phyloP scores from a whole-genome alignment of 2,888 invertebrate species.

The Hoplodrina blanda region DNA sequence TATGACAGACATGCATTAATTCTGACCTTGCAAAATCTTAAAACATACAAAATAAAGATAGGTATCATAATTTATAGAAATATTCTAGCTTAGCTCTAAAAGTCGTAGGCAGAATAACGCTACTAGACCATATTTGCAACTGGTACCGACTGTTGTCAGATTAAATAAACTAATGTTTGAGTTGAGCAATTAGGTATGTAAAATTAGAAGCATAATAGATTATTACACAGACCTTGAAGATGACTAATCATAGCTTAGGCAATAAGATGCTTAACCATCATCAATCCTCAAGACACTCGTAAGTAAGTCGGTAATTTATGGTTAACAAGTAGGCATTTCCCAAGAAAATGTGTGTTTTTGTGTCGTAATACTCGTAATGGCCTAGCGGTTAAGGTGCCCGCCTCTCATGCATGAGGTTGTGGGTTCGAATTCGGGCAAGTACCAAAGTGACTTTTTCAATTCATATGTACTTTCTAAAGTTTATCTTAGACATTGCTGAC shows the following conservation, averaged over 20 bases:
- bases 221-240: slow-evolving; percentile 23
- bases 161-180: slow-evolving; percentile 27
- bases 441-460: too few relatives aligned
- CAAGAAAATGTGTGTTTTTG: too few relatives aligned
- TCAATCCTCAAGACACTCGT: not conserved
- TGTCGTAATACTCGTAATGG: too few relatives aligned
- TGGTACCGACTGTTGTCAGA: slow-evolving; percentile 1
- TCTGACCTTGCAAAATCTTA: not conserved
- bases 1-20: not conserved
- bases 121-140: not conserved
- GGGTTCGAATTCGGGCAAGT: too few relatives aligned
- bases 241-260: slow-evolving; percentile 4
- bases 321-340: too few relatives aligned
- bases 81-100: too few relatives aligned
- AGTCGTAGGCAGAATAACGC: too few relatives aligned
- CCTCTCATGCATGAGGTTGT: too few relatives aligned
- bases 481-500: too few relatives aligned
- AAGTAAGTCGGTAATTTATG: not conserved
- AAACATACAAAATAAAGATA: not conserved
- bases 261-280: not conserved
- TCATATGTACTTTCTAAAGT: too few relatives aligned
- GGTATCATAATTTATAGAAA: too few relatives aligned
- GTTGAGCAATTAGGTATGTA: slow-evolving; percentile 4
- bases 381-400: too few relatives aligned
- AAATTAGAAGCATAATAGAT: not conserved